Evolutionary conservation across 2,888 invertebrate genomes (phyloP).

Genomic region (Drosophila longiperda): DNA sequence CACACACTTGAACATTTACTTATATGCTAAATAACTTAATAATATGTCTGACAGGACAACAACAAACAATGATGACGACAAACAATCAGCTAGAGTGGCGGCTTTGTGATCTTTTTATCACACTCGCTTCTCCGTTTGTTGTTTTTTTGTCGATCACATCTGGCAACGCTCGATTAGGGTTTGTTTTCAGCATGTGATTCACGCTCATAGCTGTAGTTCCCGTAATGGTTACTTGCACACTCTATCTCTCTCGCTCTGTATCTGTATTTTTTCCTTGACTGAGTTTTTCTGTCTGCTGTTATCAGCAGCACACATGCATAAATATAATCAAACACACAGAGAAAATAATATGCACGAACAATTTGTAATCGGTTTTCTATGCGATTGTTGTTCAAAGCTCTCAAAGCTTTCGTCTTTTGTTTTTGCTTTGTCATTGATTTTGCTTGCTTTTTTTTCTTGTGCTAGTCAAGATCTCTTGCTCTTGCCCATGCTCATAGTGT

Average conservation of each 20-base stretch:
- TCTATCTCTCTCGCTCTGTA: background rate
- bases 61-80: slow-evolving; percentile 8
- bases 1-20: slow-evolving; percentile 20
- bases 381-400: slow-evolving; percentile 33
- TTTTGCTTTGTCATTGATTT: slow-evolving; percentile 4
- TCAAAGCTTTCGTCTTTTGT: slow-evolving; percentile 12
- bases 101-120: slow-evolving; percentile 27
- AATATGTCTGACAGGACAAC: slow-evolving; percentile 3
- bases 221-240: background rate
- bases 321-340: background rate
- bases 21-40: slow-evolving; percentile 11
- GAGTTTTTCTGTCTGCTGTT: slow-evolving; percentile 6
- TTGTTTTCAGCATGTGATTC: slow-evolving; percentile 23
- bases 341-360: background rate
- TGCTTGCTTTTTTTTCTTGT: slow-evolving; percentile 14
- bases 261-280: background rate
- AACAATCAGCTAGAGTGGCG: slow-evolving; percentile 41
- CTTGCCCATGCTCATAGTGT: slow-evolving; percentile 1
- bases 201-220: slow-evolving; percentile 26
- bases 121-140: slow-evolving; percentile 12
- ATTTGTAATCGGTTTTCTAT: slow-evolving; percentile 12
- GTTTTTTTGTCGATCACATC: slow-evolving; percentile 10
- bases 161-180: slow-evolving; percentile 29
- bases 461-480: slow-evolving; percentile 5
- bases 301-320: slow-evolving; percentile 15